Evolutionary conservation across 1,140 invertebrate species (phyloP), one percentile per base, ranked within the genome.

Genomic region (Drosophila miranda): DNA sequence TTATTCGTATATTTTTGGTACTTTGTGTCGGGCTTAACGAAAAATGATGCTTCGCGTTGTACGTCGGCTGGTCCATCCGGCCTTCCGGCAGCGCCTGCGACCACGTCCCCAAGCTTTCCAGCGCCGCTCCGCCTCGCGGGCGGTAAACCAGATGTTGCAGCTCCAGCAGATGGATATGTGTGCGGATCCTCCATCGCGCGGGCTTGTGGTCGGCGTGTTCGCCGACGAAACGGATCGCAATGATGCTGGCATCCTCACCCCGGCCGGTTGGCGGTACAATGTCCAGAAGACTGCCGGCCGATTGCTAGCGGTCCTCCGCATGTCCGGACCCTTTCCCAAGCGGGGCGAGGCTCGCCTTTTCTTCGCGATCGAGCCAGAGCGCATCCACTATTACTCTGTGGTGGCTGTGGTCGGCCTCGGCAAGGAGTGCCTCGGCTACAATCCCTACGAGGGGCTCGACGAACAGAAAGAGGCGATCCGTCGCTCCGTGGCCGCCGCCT

Each of bases 401-500:
- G 92, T 96, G 8, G 94, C 95, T 13, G 92, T 96, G n/a, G 95
- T 95, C 23, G 94, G 95, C 42, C 90, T 97, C 19, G 95, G 96
- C 3, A 94, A 95, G 73, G 91, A 93, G 60, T 91, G 91, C 62
- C 92, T 92, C 7, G 78, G 91, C 9, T 93, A 95, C 90, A 92
- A 94, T 61, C 78, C 92, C 7, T 95, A 96, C 87, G 93, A 95
- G 64, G 87, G 95, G 0, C 92, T 90, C 0, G 90, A 96, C 75
- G 93, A 95, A 79, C 93, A 93, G 16, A 93, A 93, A 52, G 96
- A 97, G 90, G 94, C 93, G 62, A 92, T 96, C 62, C 92, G 96
- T 45, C 83, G 91, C 16, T 95, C 95, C 38, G 94, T 95, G 14
- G 94, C 95, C 84, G 93, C 95, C 94, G 93, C 91, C 59, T 91